Conservation (phyloP, 2,888 invertebrate genomes). For the Ennomos erosarius region DNA sequence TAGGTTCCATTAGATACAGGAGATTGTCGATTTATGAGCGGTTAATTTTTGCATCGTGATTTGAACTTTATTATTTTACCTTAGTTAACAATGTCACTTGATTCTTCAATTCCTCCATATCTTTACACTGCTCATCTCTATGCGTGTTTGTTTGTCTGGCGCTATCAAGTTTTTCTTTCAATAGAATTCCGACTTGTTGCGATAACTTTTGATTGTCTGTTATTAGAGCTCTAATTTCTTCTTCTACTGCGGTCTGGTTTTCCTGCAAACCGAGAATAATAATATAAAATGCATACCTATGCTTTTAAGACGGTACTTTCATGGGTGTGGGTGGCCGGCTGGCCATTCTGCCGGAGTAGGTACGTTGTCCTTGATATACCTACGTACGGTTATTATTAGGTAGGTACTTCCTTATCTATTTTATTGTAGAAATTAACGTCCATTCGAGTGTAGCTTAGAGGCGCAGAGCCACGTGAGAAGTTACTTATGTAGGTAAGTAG, state of each 20-base stretch:
- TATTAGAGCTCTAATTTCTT: constrained; percentile 72
- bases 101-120: constrained; percentile 64
- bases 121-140: constrained; percentile 57
- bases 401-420: too few relatives aligned
- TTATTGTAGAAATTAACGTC: neutral
- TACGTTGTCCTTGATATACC: neutral
- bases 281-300: too few relatives aligned
- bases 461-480: too few relatives aligned
- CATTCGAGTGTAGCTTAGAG: too few relatives aligned
- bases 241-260: constrained; percentile 72
- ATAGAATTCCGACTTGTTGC: constrained; percentile 68
- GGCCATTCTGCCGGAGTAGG: too few relatives aligned
- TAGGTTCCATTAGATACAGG: too few relatives aligned
- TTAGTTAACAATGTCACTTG: constrained; percentile 69
- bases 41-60: too few relatives aligned
- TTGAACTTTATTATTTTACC: constrained; percentile 42
- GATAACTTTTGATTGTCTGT: constrained; percentile 76
- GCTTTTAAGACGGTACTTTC: too few relatives aligned
- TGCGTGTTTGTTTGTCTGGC: constrained; percentile 51
- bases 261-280: constrained; percentile 52
- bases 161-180: constrained; percentile 69
- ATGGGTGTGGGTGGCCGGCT: too few relatives aligned
- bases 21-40: too few relatives aligned
- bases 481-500: too few relatives aligned
- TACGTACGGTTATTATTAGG: too few relatives aligned